phyloP scores from a whole-genome alignment of 2,113 vertebrate species.

The Naja naja region DNA sequence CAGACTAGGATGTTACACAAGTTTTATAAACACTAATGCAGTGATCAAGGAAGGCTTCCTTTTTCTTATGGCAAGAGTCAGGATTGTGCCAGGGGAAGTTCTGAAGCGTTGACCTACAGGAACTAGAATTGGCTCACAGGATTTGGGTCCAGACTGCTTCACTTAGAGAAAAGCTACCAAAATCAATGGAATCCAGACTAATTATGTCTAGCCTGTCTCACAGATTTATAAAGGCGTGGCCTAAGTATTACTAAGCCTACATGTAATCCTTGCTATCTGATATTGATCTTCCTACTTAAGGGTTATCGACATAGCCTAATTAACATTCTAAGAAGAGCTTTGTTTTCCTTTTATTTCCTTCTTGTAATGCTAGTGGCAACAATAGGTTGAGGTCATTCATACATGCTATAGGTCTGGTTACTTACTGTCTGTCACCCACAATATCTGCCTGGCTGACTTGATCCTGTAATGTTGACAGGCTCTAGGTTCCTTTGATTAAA shows the following conservation, averaged over 20 bases:
- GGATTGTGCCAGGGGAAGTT: fast-evolving
- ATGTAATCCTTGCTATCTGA: fast-evolving
- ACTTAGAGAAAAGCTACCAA: not conserved
- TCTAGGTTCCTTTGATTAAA: not conserved
- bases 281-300: not conserved
- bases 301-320: not conserved
- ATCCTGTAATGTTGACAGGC: not conserved
- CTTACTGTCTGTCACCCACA: not conserved
- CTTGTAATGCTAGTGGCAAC: not conserved
- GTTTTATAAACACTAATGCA: not conserved
- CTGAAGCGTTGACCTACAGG: not conserved
- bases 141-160: not conserved
- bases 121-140: not conserved
- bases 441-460: not conserved
- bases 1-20: not conserved
- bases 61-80: fast-evolving
- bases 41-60: fast-evolving
- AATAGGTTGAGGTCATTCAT: not conserved
- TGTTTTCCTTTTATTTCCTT: not conserved
- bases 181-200: not conserved
- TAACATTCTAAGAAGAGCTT: not conserved
- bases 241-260: not conserved
- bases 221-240: not conserved
- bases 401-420: not conserved
- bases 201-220: not conserved